Evolutionary conservation across 2,113 vertebrate genomes (phyloP), one percentile per base, ranked within the genome.

Genomic region (Amblyornis subalaris): DNA sequence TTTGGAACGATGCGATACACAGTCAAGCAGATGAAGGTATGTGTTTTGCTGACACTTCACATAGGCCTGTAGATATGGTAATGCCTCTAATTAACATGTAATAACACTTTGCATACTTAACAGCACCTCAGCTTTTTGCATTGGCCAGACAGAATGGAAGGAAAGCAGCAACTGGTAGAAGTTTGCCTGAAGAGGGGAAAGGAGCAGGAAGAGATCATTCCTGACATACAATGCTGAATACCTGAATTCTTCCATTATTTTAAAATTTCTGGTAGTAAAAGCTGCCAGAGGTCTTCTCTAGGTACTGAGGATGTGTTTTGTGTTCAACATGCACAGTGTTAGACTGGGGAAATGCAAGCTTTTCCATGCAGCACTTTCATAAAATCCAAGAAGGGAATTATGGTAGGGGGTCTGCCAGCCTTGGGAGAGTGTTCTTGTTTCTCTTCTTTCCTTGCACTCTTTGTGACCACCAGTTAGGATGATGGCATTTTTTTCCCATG

Each of bases 11-110:
- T 99, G 98, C 97, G 99, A 92, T 99, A 99, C 97, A 99, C 99
- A 1, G 97, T 99, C 94, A 99, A 99, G 95, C 99, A 99, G 96
- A 99, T 99, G 98, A 99, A 99, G 98, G 99, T 99, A 51, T 25
- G 80, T 79, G 75, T 94, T 79, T 77, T 94, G 64, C 62, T 81
- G 53, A 7, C 17, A 25, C 55, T 84, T 82, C 61, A 33, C 14
- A 4, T 2, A 24, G 36, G 29, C 45, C 86, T 69, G 31, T 45
- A 53, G n/a, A 29, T 29, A 42, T n/a, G 21, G 33, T 47, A 69
- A 38, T 25, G 10, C 66, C 23, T 75, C 31, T 62, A 42, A 51
- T 40, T 76, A 58, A 38, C 9, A 29, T 2, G 2, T 62, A 51
- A 19, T 29, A 44, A 60, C 22, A 57, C 5, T 29, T 70, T 71